Evolutionary conservation across 2,113 vertebrate genomes (phyloP).

Genomic region (Heterotilapia buettikoferi): DNA sequence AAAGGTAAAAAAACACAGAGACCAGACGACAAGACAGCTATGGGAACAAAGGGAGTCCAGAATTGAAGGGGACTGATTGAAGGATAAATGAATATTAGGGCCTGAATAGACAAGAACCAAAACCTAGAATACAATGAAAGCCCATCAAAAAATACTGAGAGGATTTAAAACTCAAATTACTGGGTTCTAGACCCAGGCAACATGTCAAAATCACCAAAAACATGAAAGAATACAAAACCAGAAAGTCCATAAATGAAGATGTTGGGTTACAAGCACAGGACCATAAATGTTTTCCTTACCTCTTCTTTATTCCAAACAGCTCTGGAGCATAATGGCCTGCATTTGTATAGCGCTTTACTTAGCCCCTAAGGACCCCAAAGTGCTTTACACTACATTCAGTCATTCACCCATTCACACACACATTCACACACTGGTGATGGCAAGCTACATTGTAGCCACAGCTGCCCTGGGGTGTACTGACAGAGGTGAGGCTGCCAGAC

Average conservation of each 20-base stretch:
- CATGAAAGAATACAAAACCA: neutral
- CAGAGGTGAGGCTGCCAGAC: no score
- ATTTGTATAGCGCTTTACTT: no score
- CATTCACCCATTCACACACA: no score
- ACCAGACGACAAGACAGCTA: neutral
- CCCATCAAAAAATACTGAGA: neutral
- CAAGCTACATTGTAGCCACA: no score
- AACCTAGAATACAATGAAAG: neutral
- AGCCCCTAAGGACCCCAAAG: no score
- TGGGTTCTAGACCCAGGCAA: neutral
- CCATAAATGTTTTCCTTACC: neutral
- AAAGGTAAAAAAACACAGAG: neutral
- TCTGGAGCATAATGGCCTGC: neutral
- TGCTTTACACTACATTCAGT: no score
- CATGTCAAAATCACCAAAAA: neutral
- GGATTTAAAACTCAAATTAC: neutral
- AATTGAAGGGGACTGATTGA: neutral
- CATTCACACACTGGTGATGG: no score
- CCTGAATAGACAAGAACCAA: neutral
- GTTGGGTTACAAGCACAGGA: neutral
- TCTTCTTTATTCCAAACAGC: neutral
- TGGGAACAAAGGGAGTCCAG: neutral
- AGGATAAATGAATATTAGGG: neutral
- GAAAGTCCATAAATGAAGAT: neutral
- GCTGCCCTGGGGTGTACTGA: no score